Conservation (phyloP, 1,140 invertebrate genomes). For the Harpegnathos saltator region DNA sequence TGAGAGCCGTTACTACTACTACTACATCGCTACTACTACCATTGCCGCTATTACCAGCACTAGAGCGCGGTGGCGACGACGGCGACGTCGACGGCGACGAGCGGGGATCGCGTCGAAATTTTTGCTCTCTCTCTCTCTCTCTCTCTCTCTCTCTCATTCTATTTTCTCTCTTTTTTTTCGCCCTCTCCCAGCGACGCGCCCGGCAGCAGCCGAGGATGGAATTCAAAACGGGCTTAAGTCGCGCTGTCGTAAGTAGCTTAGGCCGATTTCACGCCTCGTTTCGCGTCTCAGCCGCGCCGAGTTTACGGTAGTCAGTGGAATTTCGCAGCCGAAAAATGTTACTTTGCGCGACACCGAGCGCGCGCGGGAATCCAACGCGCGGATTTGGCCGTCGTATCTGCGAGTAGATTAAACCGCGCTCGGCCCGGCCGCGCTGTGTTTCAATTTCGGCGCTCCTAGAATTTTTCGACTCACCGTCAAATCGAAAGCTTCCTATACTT, state of each 20-base stretch:
- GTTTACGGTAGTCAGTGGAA: constrained; percentile 22
- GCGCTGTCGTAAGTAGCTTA: constrained; percentile 46
- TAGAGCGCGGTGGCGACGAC: too few relatives aligned
- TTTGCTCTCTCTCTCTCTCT: too few relatives aligned
- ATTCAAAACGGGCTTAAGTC: constrained; percentile 48
- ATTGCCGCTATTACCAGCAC: neutral
- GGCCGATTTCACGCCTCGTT: constrained; percentile 44
- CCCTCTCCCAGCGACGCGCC: too few relatives aligned
- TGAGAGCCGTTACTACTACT: constrained; percentile 14
- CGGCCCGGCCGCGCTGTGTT: neutral
- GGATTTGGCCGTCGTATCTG: constrained; percentile 34
- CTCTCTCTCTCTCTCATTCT: too few relatives aligned
- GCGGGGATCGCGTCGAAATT: constrained; percentile 31
- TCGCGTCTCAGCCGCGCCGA: constrained; percentile 10
- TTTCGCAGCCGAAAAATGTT: constrained; percentile 36
- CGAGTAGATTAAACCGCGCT: constrained; percentile 41
- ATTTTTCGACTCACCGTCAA: constrained; percentile 43
- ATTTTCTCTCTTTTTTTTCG: too few relatives aligned
- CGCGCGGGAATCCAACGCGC: constrained; percentile 23
- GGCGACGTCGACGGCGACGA: too few relatives aligned
- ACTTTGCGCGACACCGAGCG: constrained; percentile 24
- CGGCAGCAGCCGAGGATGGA: constrained; percentile 27
- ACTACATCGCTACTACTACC: neutral
- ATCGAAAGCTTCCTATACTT: constrained; percentile 20
- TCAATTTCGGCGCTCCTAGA: constrained; percentile 39